These are phyloP conservation scores for Mesocricetus auratus DNA, from an alignment of 2,113 vertebrate genomes.

Conservation along the genomic window DNA sequence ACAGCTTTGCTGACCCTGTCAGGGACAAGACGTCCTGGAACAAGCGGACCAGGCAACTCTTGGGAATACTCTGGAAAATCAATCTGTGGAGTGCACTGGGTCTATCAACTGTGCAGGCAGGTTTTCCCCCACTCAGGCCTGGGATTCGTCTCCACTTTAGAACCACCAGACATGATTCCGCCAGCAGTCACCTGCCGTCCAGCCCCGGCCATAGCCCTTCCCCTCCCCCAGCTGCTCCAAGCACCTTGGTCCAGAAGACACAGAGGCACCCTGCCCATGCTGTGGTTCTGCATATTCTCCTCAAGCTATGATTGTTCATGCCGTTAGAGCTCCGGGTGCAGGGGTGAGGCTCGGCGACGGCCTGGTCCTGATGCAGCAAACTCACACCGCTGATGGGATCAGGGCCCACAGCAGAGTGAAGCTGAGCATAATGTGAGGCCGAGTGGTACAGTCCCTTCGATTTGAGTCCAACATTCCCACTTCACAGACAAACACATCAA, in stretches of 20 bases:
- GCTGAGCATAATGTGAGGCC: background rate
- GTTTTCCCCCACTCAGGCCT: background rate
- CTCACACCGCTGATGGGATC: background rate
- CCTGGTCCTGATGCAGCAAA: background rate
- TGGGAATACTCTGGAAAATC: conserved; percentile 27
- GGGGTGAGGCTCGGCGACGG: background rate
- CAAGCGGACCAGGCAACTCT: conserved; percentile 9
- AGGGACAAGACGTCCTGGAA: conserved; percentile 42
- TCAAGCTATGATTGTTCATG: conserved; percentile 30
- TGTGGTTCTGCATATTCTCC: background rate
- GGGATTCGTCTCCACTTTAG: background rate
- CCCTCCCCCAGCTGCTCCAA: background rate
- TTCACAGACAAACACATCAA: conserved; percentile 36
- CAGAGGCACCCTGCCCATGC: background rate
- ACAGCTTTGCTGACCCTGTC: conserved; percentile 24
- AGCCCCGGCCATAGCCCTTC: background rate
- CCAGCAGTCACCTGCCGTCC: background rate
- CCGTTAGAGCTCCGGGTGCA: background rate
- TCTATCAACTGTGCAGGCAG: background rate
- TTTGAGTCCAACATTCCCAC: conserved; percentile 5
- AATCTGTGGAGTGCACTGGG: background rate
- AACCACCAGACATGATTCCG: background rate
- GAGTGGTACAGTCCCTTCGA: background rate
- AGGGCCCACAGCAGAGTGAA: background rate
- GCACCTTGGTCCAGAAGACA: background rate